Base-by-base conservation (phyloP, 2,113 vertebrate genomes). In the Theropithecus gelada region DNA sequence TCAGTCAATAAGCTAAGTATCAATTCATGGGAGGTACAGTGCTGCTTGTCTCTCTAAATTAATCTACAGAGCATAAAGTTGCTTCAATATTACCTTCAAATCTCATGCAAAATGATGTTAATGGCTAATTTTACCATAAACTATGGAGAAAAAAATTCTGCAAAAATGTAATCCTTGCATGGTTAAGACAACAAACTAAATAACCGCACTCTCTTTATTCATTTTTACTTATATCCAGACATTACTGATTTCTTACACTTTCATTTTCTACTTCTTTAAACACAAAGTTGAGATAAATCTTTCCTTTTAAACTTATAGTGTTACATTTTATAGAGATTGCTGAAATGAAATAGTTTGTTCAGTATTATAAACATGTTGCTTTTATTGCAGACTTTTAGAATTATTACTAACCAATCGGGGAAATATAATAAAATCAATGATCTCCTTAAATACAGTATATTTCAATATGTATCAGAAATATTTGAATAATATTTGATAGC, bases 401-500 rank as follows among this genome's bases (percentile, higher is more conserved):
- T 84, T 87, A 61, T 2, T 23, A 20, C 12, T 25, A 27, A 61
- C 3, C 5, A 55, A 52, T 18, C 4, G 57, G 20, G 32, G 8
- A 35, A 92, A 73, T 73, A 88, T 23, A 72, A 68, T 80, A 43
- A 48, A 96, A 79, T 73, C 88, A 88, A 78, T 66, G 59, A 85
- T 55, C 14, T 10, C 17, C 27, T 6, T 94, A 90, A 66, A 14
- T 80, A 61, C 50, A 35, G 85, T 93, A 85, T 45, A n/a, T 90
- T 90, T 92, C 52, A 92, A 90, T 90, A 45, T 83, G 12, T 86
- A 57, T 70, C 45, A 94, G 27, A 73, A 32, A 52, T 55, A 92
- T 78, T 94, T 89, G 75, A 30, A 96, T 95, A 95, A 84, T 88
- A 84, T 43, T 89, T 66, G 38, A 80, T 18, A 25, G 80, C 25